Conservation (phyloP, 2,888 invertebrate genomes). For the Ptychoptera albimana region DNA sequence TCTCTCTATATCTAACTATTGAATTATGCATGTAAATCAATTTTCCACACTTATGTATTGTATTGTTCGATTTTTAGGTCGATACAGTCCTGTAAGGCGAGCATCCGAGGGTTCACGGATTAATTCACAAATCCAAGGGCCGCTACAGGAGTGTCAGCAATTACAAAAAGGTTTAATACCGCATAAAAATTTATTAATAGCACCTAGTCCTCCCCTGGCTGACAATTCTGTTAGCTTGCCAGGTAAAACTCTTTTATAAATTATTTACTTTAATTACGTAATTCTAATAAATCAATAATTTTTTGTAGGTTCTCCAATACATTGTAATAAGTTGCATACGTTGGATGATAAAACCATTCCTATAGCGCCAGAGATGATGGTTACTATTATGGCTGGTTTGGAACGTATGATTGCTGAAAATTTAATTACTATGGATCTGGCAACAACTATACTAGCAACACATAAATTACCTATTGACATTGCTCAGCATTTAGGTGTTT, state of each 20-base stretch:
- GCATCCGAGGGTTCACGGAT: conserved; percentile 53
- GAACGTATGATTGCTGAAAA: conserved; percentile 32
- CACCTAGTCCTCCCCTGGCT: conserved; percentile 30
- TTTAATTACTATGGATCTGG: conserved; percentile 27
- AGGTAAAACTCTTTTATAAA: conserved; percentile 19
- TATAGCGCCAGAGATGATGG: conserved; percentile 1
- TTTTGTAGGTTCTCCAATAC: conserved; percentile 43
- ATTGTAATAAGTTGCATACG: conserved; percentile 27
- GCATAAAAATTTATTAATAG: conserved; percentile 26
- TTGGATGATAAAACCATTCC: background rate
- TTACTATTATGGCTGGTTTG: conserved; percentile 25
- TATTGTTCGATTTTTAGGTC: conserved; percentile 25
- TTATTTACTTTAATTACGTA: background rate
- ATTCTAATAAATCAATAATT: background rate
- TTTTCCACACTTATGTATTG: too few relatives aligned
- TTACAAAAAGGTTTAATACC: conserved; percentile 41
- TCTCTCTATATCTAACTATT: too few relatives aligned
- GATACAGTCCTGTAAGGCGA: conserved; percentile 81
- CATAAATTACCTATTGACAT: conserved; percentile 34
- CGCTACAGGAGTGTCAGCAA: conserved; percentile 65
- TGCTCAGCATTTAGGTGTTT: conserved; percentile 34
- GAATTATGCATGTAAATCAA: too few relatives aligned
- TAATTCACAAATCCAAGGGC: conserved; percentile 38
- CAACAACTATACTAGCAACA: conserved; percentile 30
- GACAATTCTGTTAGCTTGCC: conserved; percentile 32